phyloP scores from a whole-genome alignment of 2,888 invertebrate species.

The Scaptodrosophila latifasciaeformis region DNA sequence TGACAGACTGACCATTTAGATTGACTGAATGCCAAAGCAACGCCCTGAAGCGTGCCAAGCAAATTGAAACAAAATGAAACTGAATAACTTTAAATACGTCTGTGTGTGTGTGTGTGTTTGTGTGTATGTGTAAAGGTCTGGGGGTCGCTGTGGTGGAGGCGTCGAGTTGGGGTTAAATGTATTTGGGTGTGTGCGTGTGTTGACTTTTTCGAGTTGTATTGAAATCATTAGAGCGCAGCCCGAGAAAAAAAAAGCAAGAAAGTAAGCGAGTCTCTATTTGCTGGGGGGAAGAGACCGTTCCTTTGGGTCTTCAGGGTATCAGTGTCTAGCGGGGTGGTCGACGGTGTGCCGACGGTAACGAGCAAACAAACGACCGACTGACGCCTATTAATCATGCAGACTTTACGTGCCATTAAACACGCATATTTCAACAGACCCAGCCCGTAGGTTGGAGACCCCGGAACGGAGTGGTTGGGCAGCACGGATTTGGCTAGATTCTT shows the following conservation, averaged over 20 bases:
- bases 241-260: conserved; percentile 11
- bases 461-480: background rate
- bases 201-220: conserved; percentile 47
- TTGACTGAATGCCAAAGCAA: conserved; percentile 24
- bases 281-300: background rate
- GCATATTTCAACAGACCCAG: conserved; percentile 40
- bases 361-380: conserved; percentile 59
- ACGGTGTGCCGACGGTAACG: background rate
- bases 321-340: conserved; percentile 43
- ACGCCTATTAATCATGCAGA: conserved; percentile 66
- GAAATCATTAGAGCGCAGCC: conserved; percentile 58
- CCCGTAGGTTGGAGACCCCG: background rate
- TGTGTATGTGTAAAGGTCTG: background rate
- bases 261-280: background rate
- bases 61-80: conserved; percentile 62
- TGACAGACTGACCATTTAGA: conserved; percentile 20
- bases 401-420: conserved; percentile 66
- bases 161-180: too few relatives aligned
- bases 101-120: conserved; percentile 11
- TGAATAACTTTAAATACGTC: background rate
- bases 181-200: conserved; percentile 6
- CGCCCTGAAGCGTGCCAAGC: conserved; percentile 50
- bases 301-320: conserved; percentile 23
- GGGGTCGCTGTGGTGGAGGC: background rate
- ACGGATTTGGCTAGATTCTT: background rate